Evolutionary conservation across 2,888 invertebrate species (phyloP), one percentile per base, ranked within the genome.

Genomic region (Bombylius major): DNA sequence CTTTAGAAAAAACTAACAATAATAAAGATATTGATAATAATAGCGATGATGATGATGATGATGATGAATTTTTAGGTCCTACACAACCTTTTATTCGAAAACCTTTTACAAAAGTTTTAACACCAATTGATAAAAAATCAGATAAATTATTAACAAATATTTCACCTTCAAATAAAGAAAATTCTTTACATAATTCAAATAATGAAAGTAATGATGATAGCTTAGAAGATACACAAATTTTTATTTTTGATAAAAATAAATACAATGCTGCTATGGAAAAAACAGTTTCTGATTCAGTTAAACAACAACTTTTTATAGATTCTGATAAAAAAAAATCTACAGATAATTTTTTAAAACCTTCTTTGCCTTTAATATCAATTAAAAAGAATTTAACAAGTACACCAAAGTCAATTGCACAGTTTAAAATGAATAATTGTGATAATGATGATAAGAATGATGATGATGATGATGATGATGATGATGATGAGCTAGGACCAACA

Each of bases 181-280:
- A 46, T 34, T 8, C 32, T 11, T 12, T 13, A 12, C 23, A 23
- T 23, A 23, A 23, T 3, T 23, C 4, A 36, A 44, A 44, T 46
- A 14, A 7, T 13, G 12, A 46, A 32, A 33, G 13, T 31, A 14
- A 39, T 42, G 49, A 34, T 12, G 47, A 32, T 42, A 12, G 34
- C 36, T 49, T 55, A 11, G 55, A 53, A n/a, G 42, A 42, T 39
- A 58, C 55, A 33, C 53, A 55, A 46, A 6, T 46, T 12, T 56
- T 56, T 51, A 14, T 34, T 36, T 14, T 42, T 7, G n/a, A n/a
- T 5, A n/a, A 48, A 9, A 48, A n/a, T 9, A 23, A 23, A 23
- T 23, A 23, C 23, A 23, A 23, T 23, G 23, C 23, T 23, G 23
- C 23, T 2, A 23, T 23, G 23, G 23, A 23, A 23, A 23, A 23